phyloP scores from a whole-genome alignment of 2,888 invertebrate genomes.

The Syrista parreyssii region DNA sequence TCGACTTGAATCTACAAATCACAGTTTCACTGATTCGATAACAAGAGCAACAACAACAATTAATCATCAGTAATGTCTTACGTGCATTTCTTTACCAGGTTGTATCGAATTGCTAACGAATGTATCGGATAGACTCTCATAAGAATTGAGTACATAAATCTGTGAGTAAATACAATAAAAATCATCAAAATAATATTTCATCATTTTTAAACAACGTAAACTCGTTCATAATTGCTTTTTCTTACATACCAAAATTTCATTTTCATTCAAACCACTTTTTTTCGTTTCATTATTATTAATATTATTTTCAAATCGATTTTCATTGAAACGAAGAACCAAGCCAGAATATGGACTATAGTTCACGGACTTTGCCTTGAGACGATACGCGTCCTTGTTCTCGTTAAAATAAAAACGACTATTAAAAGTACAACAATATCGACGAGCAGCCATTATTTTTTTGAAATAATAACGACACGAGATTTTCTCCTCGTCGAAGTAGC shows the following conservation, averaged over 20 bases:
- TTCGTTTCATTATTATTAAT: too few relatives aligned
- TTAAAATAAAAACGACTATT: constrained; percentile 48
- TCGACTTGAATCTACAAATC: too few relatives aligned
- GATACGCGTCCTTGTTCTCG: neutral
- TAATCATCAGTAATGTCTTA: too few relatives aligned
- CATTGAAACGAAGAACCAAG: constrained; percentile 26
- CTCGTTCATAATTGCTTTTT: too few relatives aligned
- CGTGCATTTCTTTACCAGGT: constrained; percentile 9
- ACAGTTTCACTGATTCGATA: too few relatives aligned
- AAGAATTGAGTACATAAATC: constrained; percentile 50
- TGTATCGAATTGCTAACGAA: constrained; percentile 24
- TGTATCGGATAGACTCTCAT: constrained; percentile 46
- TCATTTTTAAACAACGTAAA: too few relatives aligned
- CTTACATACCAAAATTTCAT: too few relatives aligned
- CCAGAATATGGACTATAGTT: constrained; percentile 23
- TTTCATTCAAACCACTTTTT: too few relatives aligned
- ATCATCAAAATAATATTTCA: too few relatives aligned
- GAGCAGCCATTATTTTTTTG: constrained; percentile 29
- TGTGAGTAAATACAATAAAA: neutral
- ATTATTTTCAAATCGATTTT: neutral
- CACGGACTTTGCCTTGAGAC: too few relatives aligned
- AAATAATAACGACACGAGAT: constrained; percentile 53
- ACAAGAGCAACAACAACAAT: too few relatives aligned
- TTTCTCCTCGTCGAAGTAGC: constrained; percentile 52
- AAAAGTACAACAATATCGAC: constrained; percentile 63